These are phyloP conservation scores for Oncorhynchus kisutch DNA, from an alignment of 2,113 vertebrate genomes.

Conservation along the genomic window DNA sequence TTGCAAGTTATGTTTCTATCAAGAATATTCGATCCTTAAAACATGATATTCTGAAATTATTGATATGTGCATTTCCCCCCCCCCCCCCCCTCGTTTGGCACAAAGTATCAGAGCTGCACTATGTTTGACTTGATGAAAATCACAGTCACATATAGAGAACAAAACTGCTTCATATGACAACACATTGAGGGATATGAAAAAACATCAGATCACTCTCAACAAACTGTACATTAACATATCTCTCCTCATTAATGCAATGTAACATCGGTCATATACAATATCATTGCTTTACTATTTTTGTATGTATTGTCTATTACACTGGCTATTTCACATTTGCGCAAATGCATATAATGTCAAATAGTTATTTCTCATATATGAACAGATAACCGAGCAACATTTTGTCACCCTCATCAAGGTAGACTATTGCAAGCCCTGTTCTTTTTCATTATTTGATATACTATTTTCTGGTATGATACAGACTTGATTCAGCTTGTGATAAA, in stretches of 20 bases:
- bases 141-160: slow-evolving; percentile 47
- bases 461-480: slow-evolving; percentile 27
- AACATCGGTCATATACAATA: slow-evolving; percentile 32
- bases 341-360: slow-evolving; percentile 35
- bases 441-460: slow-evolving; percentile 9
- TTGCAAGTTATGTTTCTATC: slow-evolving; percentile 4
- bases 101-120: slow-evolving; percentile 17
- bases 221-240: slow-evolving; percentile 34
- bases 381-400: slow-evolving; percentile 7
- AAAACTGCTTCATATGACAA: slow-evolving; percentile 32
- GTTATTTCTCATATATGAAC: slow-evolving; percentile 43
- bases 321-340: slow-evolving; percentile 52
- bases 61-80: slow-evolving; percentile 4
- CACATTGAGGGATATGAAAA: slow-evolving; percentile 7
- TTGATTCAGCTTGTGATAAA: slow-evolving; percentile 48
- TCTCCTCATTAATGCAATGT: slow-evolving; percentile 36
- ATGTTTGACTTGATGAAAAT: slow-evolving; percentile 24
- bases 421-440: slow-evolving; percentile 55
- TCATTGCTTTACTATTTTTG: slow-evolving; percentile 42
- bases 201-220: slow-evolving; percentile 33
- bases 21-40: neutral
- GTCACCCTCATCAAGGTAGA: slow-evolving; percentile 32
- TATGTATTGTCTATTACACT: slow-evolving; percentile 44
- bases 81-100: slow-evolving; percentile 8
- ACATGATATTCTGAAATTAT: slow-evolving; percentile 3